Percentiles rank a stretch among this genome's conserved stretches.
Conservation (phyloP, 2,797 vertebrate species). For the Trachurus trachurus region DNA sequence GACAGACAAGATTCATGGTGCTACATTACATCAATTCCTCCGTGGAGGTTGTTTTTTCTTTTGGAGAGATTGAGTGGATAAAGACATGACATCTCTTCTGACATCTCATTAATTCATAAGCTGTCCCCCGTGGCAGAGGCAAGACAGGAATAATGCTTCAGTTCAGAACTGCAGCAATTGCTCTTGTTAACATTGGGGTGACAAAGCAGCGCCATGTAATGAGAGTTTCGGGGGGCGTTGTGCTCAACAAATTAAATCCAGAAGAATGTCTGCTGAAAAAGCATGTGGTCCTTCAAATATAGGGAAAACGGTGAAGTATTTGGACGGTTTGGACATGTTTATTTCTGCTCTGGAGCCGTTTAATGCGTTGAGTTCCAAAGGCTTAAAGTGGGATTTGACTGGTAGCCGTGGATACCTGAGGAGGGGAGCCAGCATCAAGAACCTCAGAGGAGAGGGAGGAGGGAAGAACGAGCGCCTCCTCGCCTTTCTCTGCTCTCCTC, state of each 20-base stretch:
- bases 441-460: not conserved
- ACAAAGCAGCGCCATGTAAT: conserved; percentile 57
- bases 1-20: conserved; percentile 59
- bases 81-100: conserved; percentile 75
- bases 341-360: conserved; percentile 25
- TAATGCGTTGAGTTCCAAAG: conserved; percentile 31
- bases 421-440: conserved; percentile 26
- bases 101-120: conserved; percentile 80
- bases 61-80: conserved; percentile 73
- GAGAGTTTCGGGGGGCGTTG: conserved; percentile 41
- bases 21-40: conserved; percentile 37
- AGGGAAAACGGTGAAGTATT: conserved; percentile 9
- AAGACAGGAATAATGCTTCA: conserved; percentile 59
- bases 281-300: conserved; percentile 13
- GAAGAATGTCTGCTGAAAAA: conserved; percentile 22
- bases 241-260: conserved; percentile 37
- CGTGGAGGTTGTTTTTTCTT: conserved; percentile 43
- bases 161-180: conserved; percentile 52
- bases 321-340: conserved; percentile 14
- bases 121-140: conserved; percentile 64
- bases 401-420: conserved; percentile 41
- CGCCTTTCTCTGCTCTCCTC: conserved; percentile 5
- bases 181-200: conserved; percentile 60
- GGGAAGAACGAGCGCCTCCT: not conserved
- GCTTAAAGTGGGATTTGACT: conserved; percentile 42